phyloP scores from a whole-genome alignment of 2,113 vertebrate genomes.

The Anser brachyrhynchus region DNA sequence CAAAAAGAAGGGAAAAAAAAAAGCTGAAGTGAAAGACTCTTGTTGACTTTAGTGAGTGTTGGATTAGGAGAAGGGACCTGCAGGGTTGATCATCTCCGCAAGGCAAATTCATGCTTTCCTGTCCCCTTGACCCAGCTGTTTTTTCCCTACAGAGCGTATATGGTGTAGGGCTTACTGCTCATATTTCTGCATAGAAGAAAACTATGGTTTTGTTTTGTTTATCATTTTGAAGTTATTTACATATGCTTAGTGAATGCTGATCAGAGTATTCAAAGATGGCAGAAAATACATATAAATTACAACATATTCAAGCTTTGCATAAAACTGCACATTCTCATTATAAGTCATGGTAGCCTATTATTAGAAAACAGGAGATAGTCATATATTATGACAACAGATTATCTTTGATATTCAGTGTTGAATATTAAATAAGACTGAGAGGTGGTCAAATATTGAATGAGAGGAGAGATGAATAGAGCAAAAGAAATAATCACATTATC shows the following conservation, averaged over 20 bases:
- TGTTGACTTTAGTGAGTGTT: neutral
- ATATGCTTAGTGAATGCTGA: neutral
- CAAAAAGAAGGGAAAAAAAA: neutral
- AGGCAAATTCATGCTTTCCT: neutral
- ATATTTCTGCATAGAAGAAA: neutral
- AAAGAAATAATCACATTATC: neutral
- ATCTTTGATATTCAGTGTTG: neutral
- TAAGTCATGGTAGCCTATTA: neutral
- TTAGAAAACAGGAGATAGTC: neutral
- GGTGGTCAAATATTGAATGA: neutral
- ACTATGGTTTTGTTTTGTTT: neutral
- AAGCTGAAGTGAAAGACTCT: neutral
- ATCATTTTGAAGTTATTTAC: neutral
- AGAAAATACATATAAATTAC: neutral
- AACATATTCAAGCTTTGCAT: neutral
- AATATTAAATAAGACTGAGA: neutral
- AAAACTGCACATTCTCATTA: neutral
- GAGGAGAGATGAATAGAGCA: neutral
- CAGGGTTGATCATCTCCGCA: neutral
- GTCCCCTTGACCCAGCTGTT: neutral
- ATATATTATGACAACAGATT: neutral
- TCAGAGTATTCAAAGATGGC: neutral
- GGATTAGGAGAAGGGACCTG: neutral
- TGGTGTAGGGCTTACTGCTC: neutral
- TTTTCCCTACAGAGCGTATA: neutral